phyloP scores from a whole-genome alignment of 1,140 invertebrate species.

The Chironomus tepperi region DNA sequence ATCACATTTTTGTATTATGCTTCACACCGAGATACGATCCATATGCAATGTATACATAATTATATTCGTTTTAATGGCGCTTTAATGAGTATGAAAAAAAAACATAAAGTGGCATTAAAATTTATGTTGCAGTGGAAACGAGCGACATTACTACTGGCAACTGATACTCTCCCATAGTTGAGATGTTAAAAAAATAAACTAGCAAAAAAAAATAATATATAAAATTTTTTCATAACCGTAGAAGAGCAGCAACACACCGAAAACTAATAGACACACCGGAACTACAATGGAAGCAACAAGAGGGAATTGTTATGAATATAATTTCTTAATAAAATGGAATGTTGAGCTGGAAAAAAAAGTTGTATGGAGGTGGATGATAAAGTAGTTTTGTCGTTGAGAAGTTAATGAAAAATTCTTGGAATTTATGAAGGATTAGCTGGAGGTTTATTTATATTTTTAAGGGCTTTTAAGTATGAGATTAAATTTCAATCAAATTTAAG shows the following conservation, averaged over 20 bases:
- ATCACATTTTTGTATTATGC: neutral
- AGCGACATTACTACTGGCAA: neutral
- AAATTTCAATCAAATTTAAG: too few relatives aligned
- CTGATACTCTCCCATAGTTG: neutral
- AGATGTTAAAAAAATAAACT: neutral
- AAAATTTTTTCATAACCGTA: neutral
- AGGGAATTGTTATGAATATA: too few relatives aligned
- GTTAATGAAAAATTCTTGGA: too few relatives aligned
- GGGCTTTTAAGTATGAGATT: too few relatives aligned
- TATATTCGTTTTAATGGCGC: slow-evolving; percentile 20
- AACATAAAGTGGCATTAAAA: slow-evolving; percentile 21
- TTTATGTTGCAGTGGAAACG: slow-evolving; percentile 17
- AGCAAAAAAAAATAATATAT: neutral
- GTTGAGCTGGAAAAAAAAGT: too few relatives aligned
- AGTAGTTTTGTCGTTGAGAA: too few relatives aligned
- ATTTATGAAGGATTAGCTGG: too few relatives aligned
- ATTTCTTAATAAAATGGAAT: too few relatives aligned
- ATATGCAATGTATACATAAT: neutral
- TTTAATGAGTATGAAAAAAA: slow-evolving; percentile 18
- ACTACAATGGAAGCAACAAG: too few relatives aligned
- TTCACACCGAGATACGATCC: neutral
- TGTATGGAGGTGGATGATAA: too few relatives aligned
- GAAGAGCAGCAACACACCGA: neutral
- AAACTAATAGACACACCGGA: too few relatives aligned
- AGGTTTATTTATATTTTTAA: too few relatives aligned